A percentile compares a stretch with the other conserved stretches of the same genome.
These are phyloP conservation scores for Cheumatopsyche charites DNA, from an alignment of 1,140 invertebrate genomes.

Conservation along the genomic window DNA sequence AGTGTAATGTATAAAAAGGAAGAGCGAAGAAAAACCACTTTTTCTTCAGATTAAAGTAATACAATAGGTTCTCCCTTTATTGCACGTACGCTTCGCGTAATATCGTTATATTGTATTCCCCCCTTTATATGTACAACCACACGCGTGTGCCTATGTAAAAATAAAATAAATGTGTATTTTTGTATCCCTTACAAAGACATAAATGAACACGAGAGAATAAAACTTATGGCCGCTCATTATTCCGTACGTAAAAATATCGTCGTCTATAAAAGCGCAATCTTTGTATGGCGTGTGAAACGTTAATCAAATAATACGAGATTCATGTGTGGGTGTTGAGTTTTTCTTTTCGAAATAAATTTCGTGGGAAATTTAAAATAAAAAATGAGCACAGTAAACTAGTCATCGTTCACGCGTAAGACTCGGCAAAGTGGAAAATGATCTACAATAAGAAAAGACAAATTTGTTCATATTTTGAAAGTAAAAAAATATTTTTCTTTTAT, in stretches of 20 bases:
- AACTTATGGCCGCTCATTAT: slow-evolving; percentile 21
- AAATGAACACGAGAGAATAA: slow-evolving; percentile 18
- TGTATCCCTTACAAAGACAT: neutral
- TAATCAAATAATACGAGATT: too few relatives aligned
- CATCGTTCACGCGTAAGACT: neutral
- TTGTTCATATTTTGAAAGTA: too few relatives aligned
- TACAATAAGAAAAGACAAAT: too few relatives aligned
- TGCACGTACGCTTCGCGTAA: slow-evolving; percentile 24
- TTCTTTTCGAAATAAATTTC: too few relatives aligned
- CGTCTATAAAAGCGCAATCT: neutral
- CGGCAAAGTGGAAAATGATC: neutral
- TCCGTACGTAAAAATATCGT: neutral
- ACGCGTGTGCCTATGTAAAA: too few relatives aligned
- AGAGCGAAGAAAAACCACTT: slow-evolving; percentile 30
- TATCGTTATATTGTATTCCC: slow-evolving; percentile 25
- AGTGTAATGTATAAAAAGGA: slow-evolving; percentile 29
- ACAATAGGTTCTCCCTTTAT: slow-evolving; percentile 30
- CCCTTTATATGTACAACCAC: too few relatives aligned
- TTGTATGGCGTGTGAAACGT: too few relatives aligned
- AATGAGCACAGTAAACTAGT: too few relatives aligned
- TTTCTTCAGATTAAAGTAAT: slow-evolving; percentile 34
- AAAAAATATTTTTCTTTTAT: neutral
- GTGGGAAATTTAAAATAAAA: too few relatives aligned
- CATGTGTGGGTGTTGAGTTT: too few relatives aligned
- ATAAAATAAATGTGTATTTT: too few relatives aligned